phyloP scores from a whole-genome alignment of 2,113 vertebrate species.

The Psittacus erithacus region DNA sequence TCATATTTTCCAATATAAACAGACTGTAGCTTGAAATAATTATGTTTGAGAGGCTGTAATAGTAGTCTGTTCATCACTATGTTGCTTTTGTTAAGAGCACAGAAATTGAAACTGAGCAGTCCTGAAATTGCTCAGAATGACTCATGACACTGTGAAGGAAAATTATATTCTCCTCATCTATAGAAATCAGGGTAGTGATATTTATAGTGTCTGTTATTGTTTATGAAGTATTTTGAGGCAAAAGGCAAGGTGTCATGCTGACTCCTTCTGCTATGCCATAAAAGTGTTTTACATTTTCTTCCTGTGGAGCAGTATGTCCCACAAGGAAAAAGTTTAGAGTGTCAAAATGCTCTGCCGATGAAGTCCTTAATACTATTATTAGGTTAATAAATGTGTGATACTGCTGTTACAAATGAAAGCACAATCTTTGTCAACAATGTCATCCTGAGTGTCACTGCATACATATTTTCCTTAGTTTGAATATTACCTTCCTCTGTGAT shows the following conservation, averaged over 20 bases:
- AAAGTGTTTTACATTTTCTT: neutral
- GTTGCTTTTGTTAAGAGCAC: conserved; percentile 3
- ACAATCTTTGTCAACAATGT: neutral
- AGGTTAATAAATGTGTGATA: neutral
- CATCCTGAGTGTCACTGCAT: neutral
- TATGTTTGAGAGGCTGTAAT: neutral
- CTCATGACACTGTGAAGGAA: conserved; percentile 17
- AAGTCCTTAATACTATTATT: neutral
- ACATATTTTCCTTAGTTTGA: neutral
- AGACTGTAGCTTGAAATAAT: neutral
- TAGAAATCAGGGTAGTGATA: neutral
- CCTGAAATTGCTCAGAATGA: conserved; percentile 25
- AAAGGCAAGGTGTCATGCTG: neutral
- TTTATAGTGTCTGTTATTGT: conserved; percentile 9
- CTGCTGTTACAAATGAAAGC: neutral
- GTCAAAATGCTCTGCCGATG: neutral
- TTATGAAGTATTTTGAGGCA: neutral
- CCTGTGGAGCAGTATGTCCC: neutral
- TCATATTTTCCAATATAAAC: neutral
- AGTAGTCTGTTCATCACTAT: neutral
- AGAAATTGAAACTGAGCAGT: conserved; percentile 26
- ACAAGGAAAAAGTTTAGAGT: neutral
- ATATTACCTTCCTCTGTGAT: neutral
- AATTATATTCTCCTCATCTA: conserved; percentile 2
- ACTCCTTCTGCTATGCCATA: neutral